Conservation (phyloP, 2,113 vertebrate species). For the Gobius niger region DNA sequence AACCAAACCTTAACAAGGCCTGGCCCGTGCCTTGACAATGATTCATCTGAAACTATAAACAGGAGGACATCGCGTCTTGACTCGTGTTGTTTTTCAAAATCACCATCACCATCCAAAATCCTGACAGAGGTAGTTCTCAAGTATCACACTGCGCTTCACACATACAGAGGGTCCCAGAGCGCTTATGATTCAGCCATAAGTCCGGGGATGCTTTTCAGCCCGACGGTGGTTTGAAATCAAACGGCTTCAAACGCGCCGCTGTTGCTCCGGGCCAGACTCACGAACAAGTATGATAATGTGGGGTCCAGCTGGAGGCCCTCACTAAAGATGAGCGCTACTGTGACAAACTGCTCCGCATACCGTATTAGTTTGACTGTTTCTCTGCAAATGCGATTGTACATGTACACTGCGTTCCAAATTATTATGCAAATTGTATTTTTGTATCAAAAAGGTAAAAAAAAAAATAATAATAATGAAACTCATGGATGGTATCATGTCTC, state of each 20-base stretch:
- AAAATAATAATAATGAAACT: too few relatives aligned
- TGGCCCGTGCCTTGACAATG: too few relatives aligned
- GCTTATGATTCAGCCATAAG: slow-evolving; percentile 29
- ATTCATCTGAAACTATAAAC: too few relatives aligned
- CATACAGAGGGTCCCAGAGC: slow-evolving; percentile 23
- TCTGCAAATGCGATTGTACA: neutral
- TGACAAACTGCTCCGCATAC: neutral
- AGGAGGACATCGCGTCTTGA: too few relatives aligned
- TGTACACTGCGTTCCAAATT: too few relatives aligned
- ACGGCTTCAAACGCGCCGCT: slow-evolving; percentile 35
- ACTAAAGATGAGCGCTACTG: slow-evolving; percentile 2
- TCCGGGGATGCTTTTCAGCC: slow-evolving; percentile 47
- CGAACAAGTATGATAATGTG: slow-evolving; percentile 28
- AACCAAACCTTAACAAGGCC: neutral
- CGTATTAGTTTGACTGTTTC: neutral
- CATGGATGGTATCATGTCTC: too few relatives aligned
- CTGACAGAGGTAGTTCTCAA: neutral
- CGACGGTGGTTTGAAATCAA: slow-evolving; percentile 42
- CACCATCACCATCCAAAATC: neutral
- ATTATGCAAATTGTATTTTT: too few relatives aligned
- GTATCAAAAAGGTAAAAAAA: too few relatives aligned
- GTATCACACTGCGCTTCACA: slow-evolving; percentile 2
- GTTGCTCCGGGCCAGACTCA: slow-evolving; percentile 20
- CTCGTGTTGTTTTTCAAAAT: neutral
- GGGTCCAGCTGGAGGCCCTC: slow-evolving; percentile 43